These are phyloP conservation scores for Nansenia antarctica DNA, from an alignment of 2,113 vertebrate genomes.

Conservation along the genomic window DNA sequence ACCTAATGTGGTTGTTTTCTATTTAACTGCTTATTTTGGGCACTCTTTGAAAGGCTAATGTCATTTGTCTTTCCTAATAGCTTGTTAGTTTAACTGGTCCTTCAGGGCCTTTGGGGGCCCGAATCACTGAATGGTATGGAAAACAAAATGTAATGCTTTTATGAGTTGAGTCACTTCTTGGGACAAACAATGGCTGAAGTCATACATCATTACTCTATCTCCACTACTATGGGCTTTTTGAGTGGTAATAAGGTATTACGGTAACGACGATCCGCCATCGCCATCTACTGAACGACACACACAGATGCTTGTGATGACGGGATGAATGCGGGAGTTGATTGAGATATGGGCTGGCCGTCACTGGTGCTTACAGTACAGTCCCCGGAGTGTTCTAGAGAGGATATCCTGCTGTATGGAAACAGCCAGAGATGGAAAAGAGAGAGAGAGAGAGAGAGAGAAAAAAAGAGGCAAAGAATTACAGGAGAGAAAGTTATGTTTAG, in stretches of 20 bases:
- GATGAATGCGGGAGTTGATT: neutral
- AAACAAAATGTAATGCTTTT: slow-evolving; percentile 45
- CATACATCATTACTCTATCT: neutral
- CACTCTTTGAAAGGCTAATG: slow-evolving; percentile 51
- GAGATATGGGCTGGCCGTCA: neutral
- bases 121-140: slow-evolving; percentile 34
- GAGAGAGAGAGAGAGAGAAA: no score
- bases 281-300: no score
- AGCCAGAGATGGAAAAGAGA: neutral
- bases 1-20: slow-evolving; percentile 45
- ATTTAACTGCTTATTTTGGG: slow-evolving; percentile 55
- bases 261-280: no score
- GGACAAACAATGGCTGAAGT: slow-evolving; percentile 37
- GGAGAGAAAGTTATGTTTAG: neutral
- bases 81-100: slow-evolving; percentile 56
- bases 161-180: slow-evolving; percentile 42
- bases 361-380: no score
- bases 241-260: no score
- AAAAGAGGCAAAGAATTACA: no score
- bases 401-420: neutral
- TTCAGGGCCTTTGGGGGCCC: slow-evolving; percentile 25
- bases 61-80: slow-evolving; percentile 59
- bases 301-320: no score
- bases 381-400: no score
- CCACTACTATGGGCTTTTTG: slow-evolving; percentile 2